Base-by-base conservation (phyloP, 1,140 invertebrate species). In the Maconellicoccus hirsutus region DNA sequence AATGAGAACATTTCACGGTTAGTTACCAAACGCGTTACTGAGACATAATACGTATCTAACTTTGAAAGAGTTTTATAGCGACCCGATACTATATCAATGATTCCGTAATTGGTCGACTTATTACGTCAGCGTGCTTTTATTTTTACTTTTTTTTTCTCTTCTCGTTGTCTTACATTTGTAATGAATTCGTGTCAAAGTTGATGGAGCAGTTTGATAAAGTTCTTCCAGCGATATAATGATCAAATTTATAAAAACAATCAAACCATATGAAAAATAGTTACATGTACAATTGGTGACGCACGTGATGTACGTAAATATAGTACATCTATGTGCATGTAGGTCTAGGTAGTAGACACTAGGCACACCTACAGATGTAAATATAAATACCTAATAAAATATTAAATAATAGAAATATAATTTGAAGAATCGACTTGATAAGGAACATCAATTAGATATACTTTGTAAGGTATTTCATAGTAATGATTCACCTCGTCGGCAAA, bases 1-100 rank as follows among this genome's bases (percentile, higher is more conserved):
- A n/a, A 52, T 52, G 42, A 52, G 42, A 52, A 52, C 42, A 52
- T 52, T 52, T 52, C n/a, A 52, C 42, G 42, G 42, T 52, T 52
- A 52, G 42, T 52, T 52, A 52, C n/a, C 6, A 52, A 52, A 52
- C n/a, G 42, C 42, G 42, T 52, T 8, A 52, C 42, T 8, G 42
- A 16, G n/a, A 8, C 42, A 16, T 16, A 52, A 52, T 16, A n/a
- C n/a, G n/a, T n/a, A 52, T 52, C 42, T 52, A 52, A 52, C 42
- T 52, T 52, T 52, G 16, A 52, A 52, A 52, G 42, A 52, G n/a
- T 52, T n/a, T n/a, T n/a, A n/a, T n/a, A n/a, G n/a, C n/a, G 16
- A 52, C 42, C 42, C 42, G 42, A 6, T 16, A 52, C 3, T 52
- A 16, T 52, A 6, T 33, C 29, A 33, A 6, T 33, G 29, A 52